phyloP scores from a whole-genome alignment of 23 tunicate species.

The Aplidium turbinatum region DNA sequence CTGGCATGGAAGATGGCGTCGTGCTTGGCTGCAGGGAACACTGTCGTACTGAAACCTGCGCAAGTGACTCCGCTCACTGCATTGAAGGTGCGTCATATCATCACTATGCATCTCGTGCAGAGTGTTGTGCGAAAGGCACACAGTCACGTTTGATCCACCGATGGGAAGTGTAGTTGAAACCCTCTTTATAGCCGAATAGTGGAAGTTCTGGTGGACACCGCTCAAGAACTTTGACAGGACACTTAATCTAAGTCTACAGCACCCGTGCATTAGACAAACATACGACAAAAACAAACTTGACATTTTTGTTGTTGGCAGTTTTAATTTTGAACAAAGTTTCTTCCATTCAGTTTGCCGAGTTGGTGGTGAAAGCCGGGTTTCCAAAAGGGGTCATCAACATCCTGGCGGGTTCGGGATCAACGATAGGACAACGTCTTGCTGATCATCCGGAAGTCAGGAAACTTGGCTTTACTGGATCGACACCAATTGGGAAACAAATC shows the following conservation, averaged over 20 bases:
- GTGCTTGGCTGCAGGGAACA: slow-evolving; percentile 95
- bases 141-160: no score
- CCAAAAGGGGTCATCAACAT: slow-evolving; percentile 97
- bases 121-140: no score
- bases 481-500: slow-evolving; percentile 94
- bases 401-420: slow-evolving; percentile 90
- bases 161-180: no score
- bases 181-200: no score
- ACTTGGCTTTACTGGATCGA: slow-evolving; percentile 94
- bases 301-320: no score
- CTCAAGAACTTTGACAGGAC: no score
- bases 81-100: slow-evolving; percentile 84
- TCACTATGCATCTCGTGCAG: no score
- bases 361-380: slow-evolving; percentile 92
- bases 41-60: slow-evolving; percentile 92
- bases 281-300: no score
- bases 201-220: no score
- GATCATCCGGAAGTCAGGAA: slow-evolving; percentile 96
- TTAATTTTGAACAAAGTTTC: no score
- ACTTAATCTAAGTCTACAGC: no score
- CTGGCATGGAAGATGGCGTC: slow-evolving; percentile 99
- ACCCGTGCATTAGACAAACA: no score
- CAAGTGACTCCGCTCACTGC: slow-evolving; percentile 97
- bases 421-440: slow-evolving; percentile 87
- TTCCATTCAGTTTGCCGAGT: slow-evolving; percentile 92